phyloP scores from a whole-genome alignment of 2,113 vertebrate species.

The Aptenodytes patagonicus region DNA sequence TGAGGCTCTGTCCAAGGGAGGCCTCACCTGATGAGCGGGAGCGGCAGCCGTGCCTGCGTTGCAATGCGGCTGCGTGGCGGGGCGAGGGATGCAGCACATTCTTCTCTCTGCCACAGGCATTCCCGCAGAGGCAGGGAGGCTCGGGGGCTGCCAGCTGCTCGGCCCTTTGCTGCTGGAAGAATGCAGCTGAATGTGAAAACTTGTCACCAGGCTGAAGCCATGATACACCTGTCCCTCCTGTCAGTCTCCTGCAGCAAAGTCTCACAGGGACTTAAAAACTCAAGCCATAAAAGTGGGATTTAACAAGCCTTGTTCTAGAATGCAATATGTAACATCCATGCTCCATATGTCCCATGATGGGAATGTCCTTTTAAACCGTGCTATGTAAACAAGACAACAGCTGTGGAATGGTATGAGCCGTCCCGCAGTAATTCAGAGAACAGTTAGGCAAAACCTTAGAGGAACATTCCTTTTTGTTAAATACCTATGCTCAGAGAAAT shows the following conservation, averaged over 20 bases:
- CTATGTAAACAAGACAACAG: conserved; percentile 75
- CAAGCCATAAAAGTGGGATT: conserved; percentile 71
- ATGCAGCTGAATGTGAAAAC: conserved; percentile 72
- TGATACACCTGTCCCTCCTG: conserved; percentile 78
- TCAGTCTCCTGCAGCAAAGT: conserved; percentile 74
- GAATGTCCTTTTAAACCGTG: conserved; percentile 58
- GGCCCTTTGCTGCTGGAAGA: conserved; percentile 66
- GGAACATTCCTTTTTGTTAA: conserved; percentile 32
- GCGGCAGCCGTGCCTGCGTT: background rate
- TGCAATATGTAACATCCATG: conserved; percentile 26
- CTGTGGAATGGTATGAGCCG: conserved; percentile 40
- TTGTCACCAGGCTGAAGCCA: conserved; percentile 72
- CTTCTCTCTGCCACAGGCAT: conserved; percentile 67
- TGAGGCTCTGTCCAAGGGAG: background rate
- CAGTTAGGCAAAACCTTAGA: conserved; percentile 51
- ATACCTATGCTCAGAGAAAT: conserved; percentile 18
- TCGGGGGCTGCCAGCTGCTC: conserved; percentile 71
- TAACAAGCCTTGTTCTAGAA: conserved; percentile 68
- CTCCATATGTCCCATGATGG: conserved; percentile 45
- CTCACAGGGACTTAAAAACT: conserved; percentile 68
- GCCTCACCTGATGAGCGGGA: conserved; percentile 19
- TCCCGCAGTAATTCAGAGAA: conserved; percentile 14
- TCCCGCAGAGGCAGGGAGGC: conserved; percentile 54
- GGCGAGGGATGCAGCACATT: conserved; percentile 40
- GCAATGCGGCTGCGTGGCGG: background rate